Percentiles rank a stretch among this genome's conserved stretches.
These are phyloP conservation scores for Erebia aethiops DNA, from an alignment of 2,888 invertebrate species.

Conservation along the genomic window DNA sequence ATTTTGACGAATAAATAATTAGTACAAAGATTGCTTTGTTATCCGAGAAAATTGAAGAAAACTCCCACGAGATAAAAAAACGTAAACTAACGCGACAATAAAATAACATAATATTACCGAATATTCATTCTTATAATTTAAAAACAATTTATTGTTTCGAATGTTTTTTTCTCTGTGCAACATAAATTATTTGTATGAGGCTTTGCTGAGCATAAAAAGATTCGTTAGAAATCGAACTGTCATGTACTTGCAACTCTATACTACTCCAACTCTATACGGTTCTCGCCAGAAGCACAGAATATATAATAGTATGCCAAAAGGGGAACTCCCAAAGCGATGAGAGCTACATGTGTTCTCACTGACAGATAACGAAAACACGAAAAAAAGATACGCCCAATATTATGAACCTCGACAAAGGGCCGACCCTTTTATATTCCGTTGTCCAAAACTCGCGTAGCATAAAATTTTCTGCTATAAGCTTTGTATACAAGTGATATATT, in stretches of 20 bases:
- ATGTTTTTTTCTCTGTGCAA: too few species aligned
- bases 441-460: constrained; percentile 42
- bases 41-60: too few species aligned
- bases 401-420: constrained; percentile 51
- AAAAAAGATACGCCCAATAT: constrained; percentile 50
- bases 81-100: too few species aligned
- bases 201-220: background rate
- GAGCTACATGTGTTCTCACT: constrained; percentile 41
- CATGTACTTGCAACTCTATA: constrained; percentile 21
- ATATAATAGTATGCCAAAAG: constrained; percentile 4
- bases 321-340: constrained; percentile 29
- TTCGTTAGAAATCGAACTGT: too few species aligned
- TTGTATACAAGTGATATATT: constrained; percentile 41
- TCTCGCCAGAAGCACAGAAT: too few species aligned
- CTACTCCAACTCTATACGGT: background rate
- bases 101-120: too few species aligned
- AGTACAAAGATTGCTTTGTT: too few species aligned
- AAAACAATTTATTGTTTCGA: too few species aligned
- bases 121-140: too few species aligned
- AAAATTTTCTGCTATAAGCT: constrained; percentile 42
- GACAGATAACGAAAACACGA: constrained; percentile 46
- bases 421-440: constrained; percentile 46
- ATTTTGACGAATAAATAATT: too few species aligned
- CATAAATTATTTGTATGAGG: too few species aligned
- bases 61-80: too few species aligned